These are phyloP conservation scores for Dasypolia templi DNA, from an alignment of 2,888 invertebrate genomes.

Conservation along the genomic window DNA sequence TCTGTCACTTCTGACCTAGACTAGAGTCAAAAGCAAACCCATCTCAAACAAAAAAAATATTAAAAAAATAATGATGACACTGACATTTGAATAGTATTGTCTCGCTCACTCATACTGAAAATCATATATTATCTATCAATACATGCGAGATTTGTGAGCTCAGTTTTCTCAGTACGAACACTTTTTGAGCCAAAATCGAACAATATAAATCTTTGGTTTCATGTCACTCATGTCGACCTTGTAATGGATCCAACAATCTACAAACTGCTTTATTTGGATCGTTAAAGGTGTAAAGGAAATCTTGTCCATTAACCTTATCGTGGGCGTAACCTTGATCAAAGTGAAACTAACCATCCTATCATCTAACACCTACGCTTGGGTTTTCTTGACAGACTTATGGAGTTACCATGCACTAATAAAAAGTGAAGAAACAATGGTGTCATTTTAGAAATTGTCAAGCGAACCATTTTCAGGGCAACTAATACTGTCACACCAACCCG, in stretches of 20 bases:
- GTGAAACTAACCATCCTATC: not conserved
- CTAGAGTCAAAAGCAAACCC: too few species aligned
- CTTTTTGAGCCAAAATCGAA: not conserved
- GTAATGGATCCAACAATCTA: not conserved
- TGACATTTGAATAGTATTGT: not conserved
- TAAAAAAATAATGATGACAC: too few species aligned
- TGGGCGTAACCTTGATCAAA: slow-evolving; percentile 3
- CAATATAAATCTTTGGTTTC: not conserved
- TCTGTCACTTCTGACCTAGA: too few species aligned
- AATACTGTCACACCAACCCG: not conserved
- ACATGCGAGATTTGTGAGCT: not conserved
- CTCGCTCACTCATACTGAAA: not conserved
- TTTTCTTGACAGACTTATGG: not conserved
- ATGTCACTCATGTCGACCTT: not conserved
- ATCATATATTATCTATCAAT: not conserved
- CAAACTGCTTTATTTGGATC: not conserved
- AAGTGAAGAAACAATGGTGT: not conserved
- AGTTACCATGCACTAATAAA: not conserved
- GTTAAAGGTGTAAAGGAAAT: not conserved
- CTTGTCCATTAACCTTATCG: not conserved
- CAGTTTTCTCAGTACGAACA: not conserved
- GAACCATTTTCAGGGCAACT: not conserved
- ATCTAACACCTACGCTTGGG: not conserved
- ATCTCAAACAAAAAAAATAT: too few species aligned
- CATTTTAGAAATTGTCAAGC: not conserved